Evolutionary conservation across 1,140 invertebrate genomes (phyloP).

Genomic region (Colletes gigas): DNA sequence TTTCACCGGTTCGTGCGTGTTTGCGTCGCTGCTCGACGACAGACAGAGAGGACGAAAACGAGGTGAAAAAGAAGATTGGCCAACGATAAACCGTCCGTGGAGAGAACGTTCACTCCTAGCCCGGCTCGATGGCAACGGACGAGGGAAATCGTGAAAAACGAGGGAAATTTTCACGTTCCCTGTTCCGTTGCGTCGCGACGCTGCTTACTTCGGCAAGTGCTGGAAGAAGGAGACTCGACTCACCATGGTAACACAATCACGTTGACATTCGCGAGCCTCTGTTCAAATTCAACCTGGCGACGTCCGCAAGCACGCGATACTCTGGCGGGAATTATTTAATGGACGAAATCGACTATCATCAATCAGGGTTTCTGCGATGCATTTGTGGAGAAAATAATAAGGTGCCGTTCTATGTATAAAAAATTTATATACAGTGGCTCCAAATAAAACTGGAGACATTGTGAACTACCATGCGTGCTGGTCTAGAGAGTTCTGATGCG

Average conservation of each 20-base stretch:
- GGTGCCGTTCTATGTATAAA: too few species aligned
- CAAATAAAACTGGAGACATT: too few species aligned
- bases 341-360: too few species aligned
- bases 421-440: too few species aligned
- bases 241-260: slow-evolving; percentile 4
- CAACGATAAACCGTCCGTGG: not conserved
- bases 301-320: too few species aligned
- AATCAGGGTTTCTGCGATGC: too few species aligned
- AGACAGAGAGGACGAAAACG: not conserved
- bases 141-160: slow-evolving; percentile 14
- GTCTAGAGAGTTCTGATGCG: too few species aligned
- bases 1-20: slow-evolving; percentile 26
- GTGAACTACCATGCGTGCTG: too few species aligned
- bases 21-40: not conserved
- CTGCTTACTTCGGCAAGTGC: slow-evolving; percentile 35
- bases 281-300: slow-evolving; percentile 23
- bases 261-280: slow-evolving; percentile 31
- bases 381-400: too few species aligned
- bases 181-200: slow-evolving; percentile 21
- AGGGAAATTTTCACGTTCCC: slow-evolving; percentile 42
- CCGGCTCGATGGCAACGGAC: not conserved
- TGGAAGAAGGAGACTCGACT: slow-evolving; percentile 39
- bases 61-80: not conserved
- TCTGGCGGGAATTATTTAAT: too few species aligned
- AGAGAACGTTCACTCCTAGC: not conserved